Conservation (phyloP, 1,140 invertebrate genomes). For the Cherax destructor region DNA sequence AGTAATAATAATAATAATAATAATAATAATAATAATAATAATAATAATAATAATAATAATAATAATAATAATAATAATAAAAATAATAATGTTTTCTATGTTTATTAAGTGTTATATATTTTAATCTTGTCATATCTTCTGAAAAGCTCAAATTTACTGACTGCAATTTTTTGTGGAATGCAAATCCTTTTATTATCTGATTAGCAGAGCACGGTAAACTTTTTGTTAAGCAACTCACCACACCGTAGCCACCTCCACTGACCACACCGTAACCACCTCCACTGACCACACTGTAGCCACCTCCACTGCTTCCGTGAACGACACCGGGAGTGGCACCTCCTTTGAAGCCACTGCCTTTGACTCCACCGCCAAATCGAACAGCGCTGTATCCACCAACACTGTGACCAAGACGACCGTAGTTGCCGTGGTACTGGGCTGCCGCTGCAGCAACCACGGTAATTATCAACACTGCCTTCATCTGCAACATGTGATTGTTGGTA, state of each 20-base stretch:
- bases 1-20: too few species aligned
- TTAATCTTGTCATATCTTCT: too few species aligned
- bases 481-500: not conserved
- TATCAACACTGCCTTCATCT: conserved; percentile 41
- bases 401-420: not conserved
- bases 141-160: too few species aligned
- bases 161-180: too few species aligned
- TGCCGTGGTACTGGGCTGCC: not conserved
- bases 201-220: too few species aligned
- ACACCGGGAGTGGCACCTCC: not conserved
- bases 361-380: not conserved
- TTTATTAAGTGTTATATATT: too few species aligned
- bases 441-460: not conserved
- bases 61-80: too few species aligned
- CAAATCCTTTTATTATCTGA: too few species aligned
- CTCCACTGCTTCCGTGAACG: not conserved
- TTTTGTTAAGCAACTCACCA: not conserved
- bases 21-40: too few species aligned
- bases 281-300: not conserved
- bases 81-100: too few species aligned
- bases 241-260: not conserved
- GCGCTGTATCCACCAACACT: not conserved
- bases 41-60: too few species aligned
- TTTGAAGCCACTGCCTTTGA: not conserved
- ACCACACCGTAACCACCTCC: not conserved